Percentiles rank a stretch among this genome's conserved stretches.
Conservation (phyloP, 2,113 vertebrate genomes). For the Jaculus jaculus region DNA sequence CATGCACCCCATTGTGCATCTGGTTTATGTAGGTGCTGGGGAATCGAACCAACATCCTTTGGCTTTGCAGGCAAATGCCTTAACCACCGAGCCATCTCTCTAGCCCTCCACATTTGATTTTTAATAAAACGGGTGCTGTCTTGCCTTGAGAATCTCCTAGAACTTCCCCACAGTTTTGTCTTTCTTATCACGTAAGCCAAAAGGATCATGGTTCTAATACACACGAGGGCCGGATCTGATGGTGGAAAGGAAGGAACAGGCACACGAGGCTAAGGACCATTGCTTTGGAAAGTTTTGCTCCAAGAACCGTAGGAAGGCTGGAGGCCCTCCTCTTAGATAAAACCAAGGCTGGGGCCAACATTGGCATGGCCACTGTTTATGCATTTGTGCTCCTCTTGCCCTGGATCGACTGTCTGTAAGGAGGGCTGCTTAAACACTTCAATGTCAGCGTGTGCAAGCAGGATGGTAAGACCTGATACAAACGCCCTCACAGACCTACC, state of each 20-base stretch:
- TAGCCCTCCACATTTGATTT: too few species aligned
- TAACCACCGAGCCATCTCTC: too few species aligned
- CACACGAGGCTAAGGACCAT: background rate
- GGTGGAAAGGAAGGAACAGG: background rate
- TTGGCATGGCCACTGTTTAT: fast-evolving
- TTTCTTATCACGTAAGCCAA: background rate
- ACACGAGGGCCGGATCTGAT: background rate
- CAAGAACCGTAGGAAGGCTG: background rate
- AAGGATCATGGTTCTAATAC: background rate
- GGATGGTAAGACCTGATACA: background rate
- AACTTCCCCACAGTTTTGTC: background rate
- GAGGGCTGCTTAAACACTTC: background rate
- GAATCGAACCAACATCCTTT: too few species aligned
- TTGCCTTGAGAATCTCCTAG: slow-evolving; percentile 51
- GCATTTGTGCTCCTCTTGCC: background rate
- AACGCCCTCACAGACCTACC: slow-evolving; percentile 38
- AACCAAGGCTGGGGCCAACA: background rate
- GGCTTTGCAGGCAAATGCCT: too few species aligned
- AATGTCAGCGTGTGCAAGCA: background rate
- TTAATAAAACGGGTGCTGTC: background rate
- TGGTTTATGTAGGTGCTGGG: too few species aligned
- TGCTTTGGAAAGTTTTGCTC: background rate
- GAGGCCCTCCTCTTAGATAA: background rate
- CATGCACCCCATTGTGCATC: too few species aligned
- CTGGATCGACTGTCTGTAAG: background rate